A percentile compares a stretch with the other conserved stretches of the same genome.
These are phyloP conservation scores for Cyanistes caeruleus DNA, from an alignment of 2,113 vertebrate genomes.

Conservation along the genomic window DNA sequence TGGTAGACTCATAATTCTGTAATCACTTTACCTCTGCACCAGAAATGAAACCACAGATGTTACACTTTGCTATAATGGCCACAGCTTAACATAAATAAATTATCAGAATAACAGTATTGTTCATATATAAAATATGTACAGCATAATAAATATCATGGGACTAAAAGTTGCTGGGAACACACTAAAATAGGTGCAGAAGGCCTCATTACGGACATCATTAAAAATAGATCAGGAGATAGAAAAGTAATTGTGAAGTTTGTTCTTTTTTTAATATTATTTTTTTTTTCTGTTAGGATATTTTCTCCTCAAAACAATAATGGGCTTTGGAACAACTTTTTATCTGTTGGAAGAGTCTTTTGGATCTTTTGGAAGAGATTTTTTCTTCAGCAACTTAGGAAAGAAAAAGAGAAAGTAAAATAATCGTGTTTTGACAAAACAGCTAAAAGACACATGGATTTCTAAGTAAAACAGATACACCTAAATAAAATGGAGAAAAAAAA, in stretches of 20 bases:
- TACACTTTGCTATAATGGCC: conserved; percentile 50
- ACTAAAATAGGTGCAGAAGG: neutral
- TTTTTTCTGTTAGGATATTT: neutral
- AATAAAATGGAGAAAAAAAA: neutral
- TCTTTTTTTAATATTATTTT: neutral
- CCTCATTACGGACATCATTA: conserved; percentile 7
- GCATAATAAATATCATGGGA: neutral
- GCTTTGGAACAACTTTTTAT: neutral
- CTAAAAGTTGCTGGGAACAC: neutral
- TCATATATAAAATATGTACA: conserved; percentile 38
- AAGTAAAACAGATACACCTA: neutral
- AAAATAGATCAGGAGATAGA: neutral
- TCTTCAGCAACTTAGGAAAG: neutral
- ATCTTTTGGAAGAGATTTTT: neutral
- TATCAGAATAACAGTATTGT: conserved; percentile 63
- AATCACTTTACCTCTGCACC: conserved; percentile 68
- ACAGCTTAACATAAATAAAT: conserved; percentile 73
- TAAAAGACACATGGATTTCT: neutral
- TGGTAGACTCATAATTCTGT: conserved; percentile 56
- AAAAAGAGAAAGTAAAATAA: neutral
- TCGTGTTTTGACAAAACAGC: neutral
- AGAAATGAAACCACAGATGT: conserved; percentile 73
- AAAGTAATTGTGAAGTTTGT: neutral
- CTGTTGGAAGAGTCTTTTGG: neutral
- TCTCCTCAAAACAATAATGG: neutral